Evolutionary conservation across 1,140 invertebrate species (phyloP).

Genomic region (Scaptomyza graminum): DNA sequence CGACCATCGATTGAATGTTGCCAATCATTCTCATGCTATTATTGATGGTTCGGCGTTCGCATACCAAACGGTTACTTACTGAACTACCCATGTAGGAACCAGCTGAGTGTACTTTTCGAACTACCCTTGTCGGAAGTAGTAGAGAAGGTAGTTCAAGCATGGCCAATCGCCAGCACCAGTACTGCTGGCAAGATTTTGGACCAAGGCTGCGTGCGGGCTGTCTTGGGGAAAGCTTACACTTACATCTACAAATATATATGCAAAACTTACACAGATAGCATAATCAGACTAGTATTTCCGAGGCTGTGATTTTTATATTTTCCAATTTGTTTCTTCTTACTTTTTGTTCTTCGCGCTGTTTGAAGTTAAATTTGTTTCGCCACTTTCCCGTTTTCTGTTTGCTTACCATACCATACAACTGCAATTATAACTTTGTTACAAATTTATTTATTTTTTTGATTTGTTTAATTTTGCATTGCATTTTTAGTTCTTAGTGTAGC

Average conservation of each 20-base stretch:
- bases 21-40: too few relatives aligned
- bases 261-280: conserved; percentile 70
- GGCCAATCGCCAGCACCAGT: too few relatives aligned
- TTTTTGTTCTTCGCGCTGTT: conserved; percentile 27
- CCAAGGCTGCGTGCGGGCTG: not conserved
- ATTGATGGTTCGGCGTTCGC: too few relatives aligned
- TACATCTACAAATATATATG: conserved; percentile 30
- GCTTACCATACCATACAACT: not conserved
- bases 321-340: conserved; percentile 68
- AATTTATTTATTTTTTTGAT: too few relatives aligned
- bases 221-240: conserved; percentile 41
- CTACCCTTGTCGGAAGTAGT: too few relatives aligned
- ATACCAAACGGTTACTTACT: too few relatives aligned
- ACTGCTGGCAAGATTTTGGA: conserved; percentile 2
- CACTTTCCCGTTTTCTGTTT: conserved; percentile 25
- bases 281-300: conserved; percentile 81
- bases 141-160: too few relatives aligned
- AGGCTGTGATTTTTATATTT: conserved; percentile 81
- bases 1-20: too few relatives aligned
- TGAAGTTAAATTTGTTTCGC: conserved; percentile 26
- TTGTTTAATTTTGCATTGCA: too few relatives aligned
- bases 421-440: not conserved
- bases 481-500: too few relatives aligned
- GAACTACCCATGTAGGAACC: not conserved
- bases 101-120: too few relatives aligned